These are phyloP conservation scores for Perizoma flavofasciatum DNA, from an alignment of 2,888 invertebrate species.

Conservation along the genomic window DNA sequence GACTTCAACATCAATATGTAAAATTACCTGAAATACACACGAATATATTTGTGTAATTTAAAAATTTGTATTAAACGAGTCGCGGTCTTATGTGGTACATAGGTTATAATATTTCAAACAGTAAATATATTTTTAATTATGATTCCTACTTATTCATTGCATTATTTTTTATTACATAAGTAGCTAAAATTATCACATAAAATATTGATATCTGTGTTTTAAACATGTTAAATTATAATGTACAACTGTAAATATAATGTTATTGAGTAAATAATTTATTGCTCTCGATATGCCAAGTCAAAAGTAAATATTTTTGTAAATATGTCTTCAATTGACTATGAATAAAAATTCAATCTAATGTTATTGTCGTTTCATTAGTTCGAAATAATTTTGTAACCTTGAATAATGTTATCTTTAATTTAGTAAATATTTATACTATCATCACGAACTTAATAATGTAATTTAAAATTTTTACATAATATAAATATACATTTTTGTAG, in stretches of 20 bases:
- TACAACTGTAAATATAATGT: constrained; percentile 37
- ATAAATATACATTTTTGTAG: constrained; percentile 23
- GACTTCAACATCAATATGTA: too few relatives aligned
- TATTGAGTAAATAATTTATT: constrained; percentile 46
- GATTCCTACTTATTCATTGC: too few relatives aligned
- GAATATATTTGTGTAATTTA: too few relatives aligned
- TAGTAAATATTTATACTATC: constrained; percentile 6
- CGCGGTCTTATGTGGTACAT: too few relatives aligned
- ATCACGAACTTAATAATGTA: constrained; percentile 7
- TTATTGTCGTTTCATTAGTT: constrained; percentile 41
- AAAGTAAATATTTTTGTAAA: constrained; percentile 33
- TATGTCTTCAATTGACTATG: constrained; percentile 32
- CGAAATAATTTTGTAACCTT: constrained; percentile 31
- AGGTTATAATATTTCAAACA: too few relatives aligned
- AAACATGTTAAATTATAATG: constrained; percentile 20
- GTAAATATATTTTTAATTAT: too few relatives aligned
- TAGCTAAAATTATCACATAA: not conserved
- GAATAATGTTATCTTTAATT: constrained; percentile 17
- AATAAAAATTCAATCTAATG: constrained; percentile 31
- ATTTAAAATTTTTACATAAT: constrained; percentile 18
- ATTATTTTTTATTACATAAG: too few relatives aligned
- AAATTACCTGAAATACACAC: too few relatives aligned
- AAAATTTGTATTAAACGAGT: too few relatives aligned
- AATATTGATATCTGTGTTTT: not conserved
- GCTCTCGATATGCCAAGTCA: constrained; percentile 52